These are phyloP conservation scores for Pempheris klunzingeri DNA, from an alignment of 2,797 vertebrate species.

Conservation along the genomic window DNA sequence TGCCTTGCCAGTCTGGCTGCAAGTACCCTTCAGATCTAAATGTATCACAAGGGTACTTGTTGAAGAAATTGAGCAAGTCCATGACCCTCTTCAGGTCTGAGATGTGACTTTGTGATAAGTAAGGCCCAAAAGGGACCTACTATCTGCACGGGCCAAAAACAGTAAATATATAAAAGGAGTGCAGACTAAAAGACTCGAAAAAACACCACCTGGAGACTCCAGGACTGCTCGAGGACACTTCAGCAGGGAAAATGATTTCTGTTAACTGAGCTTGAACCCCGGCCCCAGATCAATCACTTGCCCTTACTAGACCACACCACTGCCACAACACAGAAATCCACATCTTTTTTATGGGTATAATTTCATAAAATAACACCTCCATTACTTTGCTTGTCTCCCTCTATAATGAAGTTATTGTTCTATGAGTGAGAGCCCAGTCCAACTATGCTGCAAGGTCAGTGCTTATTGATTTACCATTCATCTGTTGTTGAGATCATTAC, in stretches of 20 bases:
- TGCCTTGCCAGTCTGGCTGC: no score
- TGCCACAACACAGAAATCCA: conserved; percentile 30
- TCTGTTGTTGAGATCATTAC: conserved; percentile 74
- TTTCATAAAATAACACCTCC: conserved; percentile 60
- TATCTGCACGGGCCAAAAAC: background rate
- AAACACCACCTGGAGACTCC: conserved; percentile 8
- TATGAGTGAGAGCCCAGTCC: conserved; percentile 57
- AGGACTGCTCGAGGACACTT: conserved; percentile 22
- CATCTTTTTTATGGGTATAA: conserved; percentile 49
- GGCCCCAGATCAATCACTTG: conserved; percentile 32
- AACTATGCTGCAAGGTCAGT: conserved; percentile 72
- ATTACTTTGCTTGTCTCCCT: conserved; percentile 65
- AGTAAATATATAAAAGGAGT: conserved; percentile 10
- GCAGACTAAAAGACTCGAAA: conserved; percentile 26
- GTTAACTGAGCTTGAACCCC: conserved; percentile 23
- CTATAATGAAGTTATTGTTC: conserved; percentile 73
- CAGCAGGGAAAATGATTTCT: conserved; percentile 24
- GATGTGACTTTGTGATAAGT: conserved; percentile 17
- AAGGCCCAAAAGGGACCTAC: background rate
- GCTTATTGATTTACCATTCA: conserved; percentile 80
- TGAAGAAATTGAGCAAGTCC: background rate
- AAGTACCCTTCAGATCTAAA: no score
- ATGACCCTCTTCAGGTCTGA: conserved; percentile 12
- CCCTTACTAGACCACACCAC: background rate
- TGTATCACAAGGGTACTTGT: conserved; percentile 17